Percentiles rank a stretch among this genome's conserved stretches.
Evolutionary conservation across 2,888 invertebrate species (phyloP).

Genomic region (Plutella xylostella): DNA sequence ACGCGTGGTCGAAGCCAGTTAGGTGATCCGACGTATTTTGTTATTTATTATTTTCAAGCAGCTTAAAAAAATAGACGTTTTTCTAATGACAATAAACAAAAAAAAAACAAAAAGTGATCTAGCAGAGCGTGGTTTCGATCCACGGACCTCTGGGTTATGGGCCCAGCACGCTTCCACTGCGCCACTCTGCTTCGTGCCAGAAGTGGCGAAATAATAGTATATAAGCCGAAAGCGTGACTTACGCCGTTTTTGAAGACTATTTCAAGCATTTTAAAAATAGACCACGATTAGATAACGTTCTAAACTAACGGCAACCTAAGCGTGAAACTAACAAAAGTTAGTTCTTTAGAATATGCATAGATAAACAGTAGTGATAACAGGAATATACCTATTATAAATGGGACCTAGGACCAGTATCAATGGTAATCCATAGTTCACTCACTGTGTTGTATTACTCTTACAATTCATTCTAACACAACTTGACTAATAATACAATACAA

Average conservation of each 20-base stretch:
- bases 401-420: too few relatives aligned
- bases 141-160: conserved; percentile 93
- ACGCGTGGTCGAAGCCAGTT: too few relatives aligned
- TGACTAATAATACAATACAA: too few relatives aligned
- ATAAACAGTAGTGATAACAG: background rate
- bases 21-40: too few relatives aligned
- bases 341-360: background rate
- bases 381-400: too few relatives aligned
- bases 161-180: conserved; percentile 88
- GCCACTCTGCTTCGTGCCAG: conserved; percentile 74
- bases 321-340: too few relatives aligned
- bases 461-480: too few relatives aligned
- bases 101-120: conserved; percentile 11
- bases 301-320: too few relatives aligned
- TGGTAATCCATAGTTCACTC: too few relatives aligned
- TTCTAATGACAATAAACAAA: conserved; percentile 5
- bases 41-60: too few relatives aligned
- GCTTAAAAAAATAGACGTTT: too few relatives aligned
- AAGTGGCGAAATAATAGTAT: conserved; percentile 18
- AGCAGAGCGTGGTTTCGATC: conserved; percentile 85
- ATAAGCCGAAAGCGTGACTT: fast-evolving
- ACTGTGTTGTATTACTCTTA: too few relatives aligned
- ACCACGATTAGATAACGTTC: background rate
- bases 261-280: background rate
- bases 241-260: conserved; percentile 13